Evolutionary conservation across 2,113 vertebrate species (phyloP).

Genomic region (Lutjanus erythropterus): DNA sequence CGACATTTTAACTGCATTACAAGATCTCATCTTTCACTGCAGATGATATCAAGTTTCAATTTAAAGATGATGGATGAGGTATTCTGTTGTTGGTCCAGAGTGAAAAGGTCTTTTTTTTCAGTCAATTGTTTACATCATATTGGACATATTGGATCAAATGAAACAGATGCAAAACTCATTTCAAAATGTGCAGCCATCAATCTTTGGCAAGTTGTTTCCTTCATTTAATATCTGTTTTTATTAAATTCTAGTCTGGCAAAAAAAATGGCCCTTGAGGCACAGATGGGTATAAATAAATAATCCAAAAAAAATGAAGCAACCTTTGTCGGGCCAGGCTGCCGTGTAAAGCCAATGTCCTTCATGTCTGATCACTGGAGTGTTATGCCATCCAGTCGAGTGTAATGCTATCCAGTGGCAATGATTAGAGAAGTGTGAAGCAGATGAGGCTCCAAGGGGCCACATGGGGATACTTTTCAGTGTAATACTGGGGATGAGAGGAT

Average conservation of each 20-base stretch:
- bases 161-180: constrained; percentile 21
- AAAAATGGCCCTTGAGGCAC: not conserved
- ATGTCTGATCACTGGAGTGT: constrained; percentile 57
- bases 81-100: not conserved
- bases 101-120: not conserved
- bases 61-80: constrained; percentile 32
- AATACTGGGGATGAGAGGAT: constrained; percentile 58
- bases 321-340: not conserved
- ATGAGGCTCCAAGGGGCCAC: constrained; percentile 67
- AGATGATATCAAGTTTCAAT: constrained; percentile 43
- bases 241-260: constrained; percentile 15
- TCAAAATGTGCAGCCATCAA: constrained; percentile 30
- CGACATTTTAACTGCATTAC: constrained; percentile 12
- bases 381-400: constrained; percentile 57
- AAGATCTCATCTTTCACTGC: constrained; percentile 12
- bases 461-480: constrained; percentile 54
- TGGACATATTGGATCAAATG: constrained; percentile 27
- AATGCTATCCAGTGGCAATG: constrained; percentile 69
- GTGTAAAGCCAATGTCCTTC: constrained; percentile 43
- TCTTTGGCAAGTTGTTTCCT: constrained; percentile 15
- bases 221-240: constrained; percentile 24
- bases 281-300: not conserved
- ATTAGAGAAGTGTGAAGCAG: constrained; percentile 73
- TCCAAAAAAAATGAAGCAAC: not conserved
- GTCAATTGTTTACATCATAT: constrained; percentile 7